Conservation (phyloP, 2,797 vertebrate genomes). For the Vipera ursinii region DNA sequence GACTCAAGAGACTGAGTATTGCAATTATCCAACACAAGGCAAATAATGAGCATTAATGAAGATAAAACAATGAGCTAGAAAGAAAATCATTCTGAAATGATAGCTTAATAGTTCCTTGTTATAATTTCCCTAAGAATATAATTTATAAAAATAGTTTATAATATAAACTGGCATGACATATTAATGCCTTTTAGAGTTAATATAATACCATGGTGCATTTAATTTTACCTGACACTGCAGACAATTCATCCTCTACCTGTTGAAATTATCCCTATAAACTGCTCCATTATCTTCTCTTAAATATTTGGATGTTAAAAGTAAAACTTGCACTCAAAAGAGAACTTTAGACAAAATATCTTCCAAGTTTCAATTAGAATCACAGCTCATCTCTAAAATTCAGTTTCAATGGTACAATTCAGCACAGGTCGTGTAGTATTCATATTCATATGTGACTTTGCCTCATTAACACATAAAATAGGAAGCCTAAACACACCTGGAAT, state of each 20-base stretch:
- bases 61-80: constrained; percentile 11
- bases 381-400: not conserved
- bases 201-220: not conserved
- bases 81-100: constrained; percentile 16
- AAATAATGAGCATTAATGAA: constrained; percentile 30
- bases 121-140: constrained; percentile 1
- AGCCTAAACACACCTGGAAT: not conserved
- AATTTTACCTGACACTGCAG: constrained; percentile 5
- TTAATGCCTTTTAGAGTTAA: constrained; percentile 3
- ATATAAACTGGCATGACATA: constrained; percentile 1
- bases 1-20: constrained; percentile 17
- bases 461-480: not conserved
- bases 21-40: constrained; percentile 26
- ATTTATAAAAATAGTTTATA: constrained; percentile 15
- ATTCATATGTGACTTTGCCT: not conserved
- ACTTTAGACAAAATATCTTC: not conserved
- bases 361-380: not conserved
- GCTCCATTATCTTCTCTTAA: not conserved
- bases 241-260: constrained; percentile 4
- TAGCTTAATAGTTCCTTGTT: constrained; percentile 26
- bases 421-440: not conserved
- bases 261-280: constrained; percentile 2
- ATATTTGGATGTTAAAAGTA: constrained; percentile 4
- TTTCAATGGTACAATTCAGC: not conserved
- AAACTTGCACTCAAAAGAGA: not conserved